A percentile compares a stretch with the other conserved stretches of the same genome.
These are phyloP conservation scores for Anhinga rufa DNA, from an alignment of 2,113 vertebrate species.

Conservation along the genomic window DNA sequence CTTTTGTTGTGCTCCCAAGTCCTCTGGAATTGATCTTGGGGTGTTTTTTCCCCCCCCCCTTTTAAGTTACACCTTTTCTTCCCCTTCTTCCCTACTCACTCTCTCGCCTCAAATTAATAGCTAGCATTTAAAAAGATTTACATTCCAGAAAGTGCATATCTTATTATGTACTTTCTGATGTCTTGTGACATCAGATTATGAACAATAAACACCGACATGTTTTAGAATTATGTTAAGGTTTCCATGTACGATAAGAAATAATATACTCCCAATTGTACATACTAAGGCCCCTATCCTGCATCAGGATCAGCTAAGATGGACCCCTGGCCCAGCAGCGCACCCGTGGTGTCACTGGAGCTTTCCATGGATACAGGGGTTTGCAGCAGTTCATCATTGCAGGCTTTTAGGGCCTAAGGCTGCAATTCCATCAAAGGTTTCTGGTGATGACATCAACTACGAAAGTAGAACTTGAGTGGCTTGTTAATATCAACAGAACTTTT, in stretches of 20 bases:
- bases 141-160: constrained; percentile 64
- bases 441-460: constrained; percentile 42
- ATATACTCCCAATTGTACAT: constrained; percentile 52
- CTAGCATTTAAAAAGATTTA: constrained; percentile 55
- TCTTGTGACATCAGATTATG: constrained; percentile 16
- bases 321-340: neutral
- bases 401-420: constrained; percentile 52
- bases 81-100: neutral
- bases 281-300: constrained; percentile 27
- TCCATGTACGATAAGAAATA: constrained; percentile 59
- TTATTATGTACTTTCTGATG: constrained; percentile 48
- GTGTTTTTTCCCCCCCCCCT: too few species aligned
- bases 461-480: constrained; percentile 38
- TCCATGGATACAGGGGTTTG: neutral
- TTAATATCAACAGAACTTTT: constrained; percentile 68
- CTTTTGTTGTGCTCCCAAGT: neutral
- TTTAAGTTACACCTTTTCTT: neutral
- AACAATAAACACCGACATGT: neutral
- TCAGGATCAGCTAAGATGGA: neutral
- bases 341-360: constrained; percentile 4
- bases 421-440: constrained; percentile 62
- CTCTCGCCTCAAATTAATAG: neutral
- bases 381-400: constrained; percentile 19
- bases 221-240: constrained; percentile 18
- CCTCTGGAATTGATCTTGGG: neutral